These are phyloP conservation scores for Drosophila malerkotliana DNA, from an alignment of 1,140 invertebrate species.

Conservation along the genomic window DNA sequence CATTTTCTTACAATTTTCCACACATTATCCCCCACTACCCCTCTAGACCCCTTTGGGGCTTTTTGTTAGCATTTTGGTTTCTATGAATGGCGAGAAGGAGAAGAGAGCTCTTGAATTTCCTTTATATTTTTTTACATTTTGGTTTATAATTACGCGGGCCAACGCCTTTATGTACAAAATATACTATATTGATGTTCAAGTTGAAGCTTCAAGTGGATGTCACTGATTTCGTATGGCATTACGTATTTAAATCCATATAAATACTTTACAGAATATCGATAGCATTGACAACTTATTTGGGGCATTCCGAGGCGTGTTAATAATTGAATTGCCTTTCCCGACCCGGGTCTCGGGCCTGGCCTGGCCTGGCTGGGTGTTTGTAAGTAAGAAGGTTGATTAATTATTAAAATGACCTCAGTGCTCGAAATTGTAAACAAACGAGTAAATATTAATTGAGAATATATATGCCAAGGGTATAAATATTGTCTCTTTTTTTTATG, in stretches of 20 bases:
- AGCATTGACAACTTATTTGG: slow-evolving; percentile 30
- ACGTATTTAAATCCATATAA: slow-evolving; percentile 14
- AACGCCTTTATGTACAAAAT: slow-evolving; percentile 8
- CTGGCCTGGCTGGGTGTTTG: slow-evolving; percentile 4
- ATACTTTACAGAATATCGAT: slow-evolving; percentile 20
- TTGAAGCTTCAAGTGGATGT: too few species aligned
- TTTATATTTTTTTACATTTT: slow-evolving; percentile 19
- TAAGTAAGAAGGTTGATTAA: slow-evolving; percentile 29
- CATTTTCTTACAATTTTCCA: slow-evolving; percentile 2
- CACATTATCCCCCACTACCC: slow-evolving; percentile 1
- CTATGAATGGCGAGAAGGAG: slow-evolving; percentile 12
- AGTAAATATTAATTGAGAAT: not conserved
- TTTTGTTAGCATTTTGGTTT: slow-evolving; percentile 32
- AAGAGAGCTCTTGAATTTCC: slow-evolving; percentile 24
- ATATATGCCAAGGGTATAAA: not conserved
- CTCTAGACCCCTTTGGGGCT: slow-evolving; percentile 21
- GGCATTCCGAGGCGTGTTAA: slow-evolving; percentile 23
- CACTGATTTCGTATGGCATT: not conserved
- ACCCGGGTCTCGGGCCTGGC: not conserved
- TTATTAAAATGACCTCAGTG: slow-evolving; percentile 17
- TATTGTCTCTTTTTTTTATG: not conserved
- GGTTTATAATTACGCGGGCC: slow-evolving; percentile 39
- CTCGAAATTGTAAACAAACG: slow-evolving; percentile 7
- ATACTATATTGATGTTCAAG: too few species aligned
- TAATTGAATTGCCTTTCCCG: slow-evolving; percentile 16